Conservation (phyloP, 2,797 vertebrate species). For the Mormyrus hasselquistii region DNA sequence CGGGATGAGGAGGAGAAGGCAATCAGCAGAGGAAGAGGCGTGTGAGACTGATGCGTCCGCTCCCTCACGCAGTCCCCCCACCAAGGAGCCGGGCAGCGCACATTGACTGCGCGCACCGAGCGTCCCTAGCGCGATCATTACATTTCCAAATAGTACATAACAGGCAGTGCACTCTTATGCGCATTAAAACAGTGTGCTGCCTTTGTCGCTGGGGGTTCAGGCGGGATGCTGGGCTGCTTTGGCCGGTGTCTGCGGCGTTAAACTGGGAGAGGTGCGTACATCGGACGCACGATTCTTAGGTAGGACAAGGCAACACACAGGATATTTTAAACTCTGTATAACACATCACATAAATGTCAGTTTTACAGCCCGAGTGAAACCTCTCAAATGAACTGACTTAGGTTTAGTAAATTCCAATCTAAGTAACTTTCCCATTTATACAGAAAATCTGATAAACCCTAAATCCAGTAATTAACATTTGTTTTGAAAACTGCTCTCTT, state of each 20-base stretch:
- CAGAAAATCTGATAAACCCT: not conserved
- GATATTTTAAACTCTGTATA: not conserved
- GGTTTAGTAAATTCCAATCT: not conserved
- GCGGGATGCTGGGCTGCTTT: not conserved
- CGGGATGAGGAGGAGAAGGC: not conserved
- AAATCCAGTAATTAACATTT: not conserved
- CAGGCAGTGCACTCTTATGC: not conserved
- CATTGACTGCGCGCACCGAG: not conserved
- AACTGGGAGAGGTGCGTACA: not conserved
- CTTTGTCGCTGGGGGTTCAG: not conserved
- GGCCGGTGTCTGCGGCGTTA: not conserved
- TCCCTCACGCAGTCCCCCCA: not conserved
- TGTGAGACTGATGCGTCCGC: not conserved
- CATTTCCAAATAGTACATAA: not conserved
- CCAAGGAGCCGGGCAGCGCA: not conserved
- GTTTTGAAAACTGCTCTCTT: not conserved
- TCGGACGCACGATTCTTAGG: not conserved
- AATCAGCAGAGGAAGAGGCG: not conserved
- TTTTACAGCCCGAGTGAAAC: not conserved
- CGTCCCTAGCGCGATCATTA: not conserved
- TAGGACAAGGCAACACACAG: not conserved
- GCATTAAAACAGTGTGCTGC: not conserved
- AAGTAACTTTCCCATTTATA: not conserved
- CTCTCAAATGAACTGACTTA: not conserved
- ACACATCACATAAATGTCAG: not conserved